Evolutionary conservation across 2,888 invertebrate species (phyloP).

Genomic region (Schizotus pectinicornis): DNA sequence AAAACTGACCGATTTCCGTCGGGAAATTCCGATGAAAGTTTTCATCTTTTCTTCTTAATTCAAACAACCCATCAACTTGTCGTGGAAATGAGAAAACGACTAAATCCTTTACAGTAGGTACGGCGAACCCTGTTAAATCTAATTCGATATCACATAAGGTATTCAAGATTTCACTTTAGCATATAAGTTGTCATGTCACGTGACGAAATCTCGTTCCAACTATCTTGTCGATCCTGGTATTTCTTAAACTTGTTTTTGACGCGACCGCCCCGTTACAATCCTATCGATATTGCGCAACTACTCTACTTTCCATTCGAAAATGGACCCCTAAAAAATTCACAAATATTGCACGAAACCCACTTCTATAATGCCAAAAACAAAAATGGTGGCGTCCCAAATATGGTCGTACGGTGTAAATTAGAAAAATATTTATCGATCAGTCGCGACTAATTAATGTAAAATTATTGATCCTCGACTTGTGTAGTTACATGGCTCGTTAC

Average conservation of each 20-base stretch:
- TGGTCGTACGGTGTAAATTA: too few species aligned
- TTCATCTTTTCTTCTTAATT: neutral
- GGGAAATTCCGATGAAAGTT: too few species aligned
- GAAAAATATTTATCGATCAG: constrained; percentile 3
- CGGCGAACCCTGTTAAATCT: constrained; percentile 9
- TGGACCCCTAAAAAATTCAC: too few species aligned
- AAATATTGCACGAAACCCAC: too few species aligned
- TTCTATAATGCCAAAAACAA: too few species aligned
- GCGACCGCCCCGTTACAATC: neutral
- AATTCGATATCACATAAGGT: neutral
- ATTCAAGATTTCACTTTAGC: constrained; percentile 12
- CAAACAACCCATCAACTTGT: constrained; percentile 1
- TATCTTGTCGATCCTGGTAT: constrained; percentile 11
- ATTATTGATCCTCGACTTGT: constrained; percentile 8
- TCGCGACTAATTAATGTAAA: neutral
- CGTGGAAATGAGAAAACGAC: neutral
- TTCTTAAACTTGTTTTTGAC: constrained; percentile 9
- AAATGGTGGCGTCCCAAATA: too few species aligned
- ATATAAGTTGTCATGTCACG: constrained; percentile 6
- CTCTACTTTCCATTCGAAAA: too few species aligned
- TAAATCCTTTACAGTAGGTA: neutral
- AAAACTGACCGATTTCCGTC: too few species aligned
- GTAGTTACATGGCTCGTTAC: constrained; percentile 8
- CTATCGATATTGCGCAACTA: too few species aligned
- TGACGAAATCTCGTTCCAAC: constrained; percentile 15